Percentiles rank a stretch among this genome's conserved stretches.
Conservation (phyloP, 2,113 vertebrate species). For the Lepus americanus region DNA sequence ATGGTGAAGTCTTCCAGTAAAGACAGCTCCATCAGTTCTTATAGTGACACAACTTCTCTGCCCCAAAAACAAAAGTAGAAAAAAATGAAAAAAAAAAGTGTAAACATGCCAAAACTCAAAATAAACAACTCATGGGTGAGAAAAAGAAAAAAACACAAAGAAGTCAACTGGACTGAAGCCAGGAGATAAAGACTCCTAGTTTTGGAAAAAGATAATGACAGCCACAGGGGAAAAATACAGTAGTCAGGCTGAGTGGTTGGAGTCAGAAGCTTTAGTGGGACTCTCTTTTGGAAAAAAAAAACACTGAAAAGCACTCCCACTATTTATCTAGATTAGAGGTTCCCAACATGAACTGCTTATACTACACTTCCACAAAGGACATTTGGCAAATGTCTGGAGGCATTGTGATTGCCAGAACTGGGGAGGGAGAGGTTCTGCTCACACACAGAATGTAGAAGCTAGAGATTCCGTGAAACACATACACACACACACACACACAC, state of each 20-base stretch:
- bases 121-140: slow-evolving; percentile 19
- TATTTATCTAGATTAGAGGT: neutral
- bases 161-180: neutral
- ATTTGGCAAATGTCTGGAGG: neutral
- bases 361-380: neutral
- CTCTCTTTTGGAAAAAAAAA: neutral
- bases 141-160: neutral
- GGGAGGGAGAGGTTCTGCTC: neutral
- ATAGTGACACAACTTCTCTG: neutral
- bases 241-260: neutral
- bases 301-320: neutral
- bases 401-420: neutral
- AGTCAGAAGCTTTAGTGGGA: neutral
- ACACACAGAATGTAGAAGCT: neutral
- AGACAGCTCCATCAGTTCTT: neutral
- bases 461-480: neutral
- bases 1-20: slow-evolving; percentile 3
- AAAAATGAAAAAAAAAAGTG: neutral
- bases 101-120: neutral
- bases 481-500: neutral
- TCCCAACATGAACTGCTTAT: neutral
- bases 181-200: neutral
- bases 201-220: neutral
- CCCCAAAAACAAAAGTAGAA: neutral
- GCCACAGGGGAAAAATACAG: neutral